Conservation (phyloP, 2,113 vertebrate species). For the Amblyopsis rosae region DNA sequence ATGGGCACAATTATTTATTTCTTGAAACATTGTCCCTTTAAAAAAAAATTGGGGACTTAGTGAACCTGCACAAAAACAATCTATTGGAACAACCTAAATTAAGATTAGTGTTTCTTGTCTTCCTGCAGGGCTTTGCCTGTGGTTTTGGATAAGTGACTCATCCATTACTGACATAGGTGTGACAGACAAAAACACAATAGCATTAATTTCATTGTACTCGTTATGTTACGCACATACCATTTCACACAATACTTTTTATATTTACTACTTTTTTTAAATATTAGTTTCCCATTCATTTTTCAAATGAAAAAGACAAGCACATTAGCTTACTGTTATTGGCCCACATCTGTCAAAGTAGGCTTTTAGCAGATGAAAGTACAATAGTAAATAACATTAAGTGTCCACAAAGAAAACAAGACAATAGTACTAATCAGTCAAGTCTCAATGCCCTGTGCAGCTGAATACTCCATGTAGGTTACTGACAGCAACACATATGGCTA, state of each 20-base stretch:
- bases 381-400: conserved; percentile 12
- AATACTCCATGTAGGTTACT: conserved; percentile 10
- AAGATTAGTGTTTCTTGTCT: conserved; percentile 12
- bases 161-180: conserved; percentile 1
- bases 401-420: background rate
- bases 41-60: background rate
- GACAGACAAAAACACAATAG: conserved; percentile 17
- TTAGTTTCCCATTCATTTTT: conserved; percentile 27
- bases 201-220: conserved; percentile 52
- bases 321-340: conserved; percentile 8
- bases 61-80: conserved; percentile 20
- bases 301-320: conserved; percentile 14
- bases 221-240: background rate
- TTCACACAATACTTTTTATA: background rate
- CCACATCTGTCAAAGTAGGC: conserved; percentile 19
- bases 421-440: background rate
- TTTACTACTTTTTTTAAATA: background rate
- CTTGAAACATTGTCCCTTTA: conserved; percentile 1
- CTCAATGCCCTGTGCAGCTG: conserved; percentile 8
- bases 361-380: conserved; percentile 23
- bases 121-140: conserved; percentile 10
- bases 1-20: background rate
- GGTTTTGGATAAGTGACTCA: too few relatives aligned
- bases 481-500: conserved; percentile 31
- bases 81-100: conserved; percentile 30